A percentile compares a stretch with the other conserved stretches of the same genome.
Conservation (phyloP, 2,888 invertebrate species). For the Nipponacmea schrenckii region DNA sequence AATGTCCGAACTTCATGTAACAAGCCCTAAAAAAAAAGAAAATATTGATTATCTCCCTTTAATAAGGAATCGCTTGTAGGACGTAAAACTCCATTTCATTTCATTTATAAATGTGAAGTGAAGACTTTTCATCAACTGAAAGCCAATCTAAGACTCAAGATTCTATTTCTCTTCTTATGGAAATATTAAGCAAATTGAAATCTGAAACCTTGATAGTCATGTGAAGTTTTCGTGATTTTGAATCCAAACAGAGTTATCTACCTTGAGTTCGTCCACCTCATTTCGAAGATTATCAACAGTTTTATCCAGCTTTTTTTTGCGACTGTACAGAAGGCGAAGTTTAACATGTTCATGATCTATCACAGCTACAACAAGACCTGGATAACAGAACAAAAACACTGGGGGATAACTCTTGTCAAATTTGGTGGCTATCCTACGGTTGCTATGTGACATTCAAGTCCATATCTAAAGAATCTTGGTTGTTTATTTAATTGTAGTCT, state of each 20-base stretch:
- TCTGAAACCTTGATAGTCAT: too few species aligned
- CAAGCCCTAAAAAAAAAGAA: conserved; percentile 27
- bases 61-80: too few species aligned
- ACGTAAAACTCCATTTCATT: too few species aligned
- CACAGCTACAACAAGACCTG: conserved; percentile 39
- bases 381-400: neutral
- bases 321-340: conserved; percentile 35
- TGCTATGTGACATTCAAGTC: too few species aligned
- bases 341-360: conserved; percentile 42
- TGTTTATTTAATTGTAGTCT: too few species aligned
- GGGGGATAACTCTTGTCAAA: too few species aligned
- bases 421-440: too few species aligned
- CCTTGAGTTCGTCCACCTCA: conserved; percentile 39
- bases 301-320: conserved; percentile 41
- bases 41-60: neutral
- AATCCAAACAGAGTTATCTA: neutral
- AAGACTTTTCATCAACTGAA: neutral
- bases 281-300: conserved; percentile 37
- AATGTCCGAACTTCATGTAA: conserved; percentile 36
- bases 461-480: too few species aligned
- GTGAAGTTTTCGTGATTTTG: too few species aligned
- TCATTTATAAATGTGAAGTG: too few species aligned
- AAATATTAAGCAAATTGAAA: too few species aligned
- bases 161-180: too few species aligned
- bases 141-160: neutral